Base-by-base conservation (phyloP, 1,140 invertebrate species). In the Colletes gigas region DNA sequence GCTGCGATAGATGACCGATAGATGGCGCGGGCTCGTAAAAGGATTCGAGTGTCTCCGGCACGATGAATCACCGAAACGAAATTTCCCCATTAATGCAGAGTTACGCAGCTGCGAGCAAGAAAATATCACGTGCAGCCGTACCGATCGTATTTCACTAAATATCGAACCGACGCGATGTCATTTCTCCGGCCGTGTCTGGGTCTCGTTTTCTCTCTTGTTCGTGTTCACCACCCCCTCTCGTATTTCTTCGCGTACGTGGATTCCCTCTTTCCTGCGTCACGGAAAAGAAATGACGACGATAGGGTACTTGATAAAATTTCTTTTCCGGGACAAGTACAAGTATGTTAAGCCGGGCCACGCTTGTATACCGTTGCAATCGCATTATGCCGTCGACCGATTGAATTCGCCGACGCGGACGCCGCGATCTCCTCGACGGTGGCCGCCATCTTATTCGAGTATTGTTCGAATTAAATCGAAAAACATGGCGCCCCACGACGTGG, bases 281-380 rank as follows among this genome's bases (percentile, higher is more conserved):
- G 55, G 47, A 78, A 71, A 78, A 78, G 75, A 78, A 78, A 70
- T 62, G 75, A 52, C 75, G 67, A 19, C 66, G 66, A 77, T 69
- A n/a, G 54, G 54, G 65, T 77, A 60, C 66, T 70, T 50, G 75
- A 60, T 78, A 60, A 78, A 78, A 78, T 78, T 78, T 78, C 66
- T 70, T 67, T 70, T 78, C 55, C 66, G 75, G 55, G 54, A 78
- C 17, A 47, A 39, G 67, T 62, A 70, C 75, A 60, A 17, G 44
- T 57, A 10, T 44, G 74, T 77, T 77, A 77, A 76, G 52, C 8
- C 10, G 44, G 54, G 54, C 21, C 44, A 59, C 14, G 74, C 65
- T 47, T 17, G 66, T 57, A 50, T 47, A 47, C 66, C 55, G 66
- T 60, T 50, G 41, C 65, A 67, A 50, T 69, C 66, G 75, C 66